Conservation (phyloP, 2,113 vertebrate species). For the Eira barbara region DNA sequence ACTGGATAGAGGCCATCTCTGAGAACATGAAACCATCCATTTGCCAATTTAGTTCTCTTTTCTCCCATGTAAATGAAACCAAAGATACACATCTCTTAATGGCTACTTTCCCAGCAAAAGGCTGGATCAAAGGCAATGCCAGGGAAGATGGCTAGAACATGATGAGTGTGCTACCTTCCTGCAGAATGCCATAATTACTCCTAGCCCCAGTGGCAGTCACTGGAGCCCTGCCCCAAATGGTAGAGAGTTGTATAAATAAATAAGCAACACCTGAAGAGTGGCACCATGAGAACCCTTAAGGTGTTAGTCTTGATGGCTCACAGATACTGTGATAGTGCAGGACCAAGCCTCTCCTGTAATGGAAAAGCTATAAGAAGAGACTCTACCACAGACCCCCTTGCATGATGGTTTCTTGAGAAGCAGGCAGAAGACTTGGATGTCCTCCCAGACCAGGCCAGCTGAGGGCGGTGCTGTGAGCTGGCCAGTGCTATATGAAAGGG, state of each 20-base stretch:
- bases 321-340: background rate
- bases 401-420: background rate
- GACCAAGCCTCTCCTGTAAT: background rate
- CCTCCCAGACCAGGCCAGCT: background rate
- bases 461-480: background rate
- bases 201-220: background rate
- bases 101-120: conserved; percentile 50
- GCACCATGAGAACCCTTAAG: background rate
- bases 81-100: conserved; percentile 71
- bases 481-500: background rate
- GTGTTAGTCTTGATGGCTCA: background rate
- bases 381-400: background rate
- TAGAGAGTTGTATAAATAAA: conserved; percentile 4
- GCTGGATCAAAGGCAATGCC: conserved; percentile 60
- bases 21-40: background rate
- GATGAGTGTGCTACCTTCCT: conserved; percentile 34
- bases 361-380: background rate
- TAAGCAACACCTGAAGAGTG: background rate
- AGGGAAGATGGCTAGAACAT: background rate
- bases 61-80: conserved; percentile 55
- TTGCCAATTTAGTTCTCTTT: background rate
- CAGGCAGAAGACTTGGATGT: background rate
- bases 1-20: background rate
- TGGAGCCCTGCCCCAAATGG: background rate
- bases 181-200: conserved; percentile 49